phyloP scores from a whole-genome alignment of 2,113 vertebrate genomes.

The Festucalex cinctus region DNA sequence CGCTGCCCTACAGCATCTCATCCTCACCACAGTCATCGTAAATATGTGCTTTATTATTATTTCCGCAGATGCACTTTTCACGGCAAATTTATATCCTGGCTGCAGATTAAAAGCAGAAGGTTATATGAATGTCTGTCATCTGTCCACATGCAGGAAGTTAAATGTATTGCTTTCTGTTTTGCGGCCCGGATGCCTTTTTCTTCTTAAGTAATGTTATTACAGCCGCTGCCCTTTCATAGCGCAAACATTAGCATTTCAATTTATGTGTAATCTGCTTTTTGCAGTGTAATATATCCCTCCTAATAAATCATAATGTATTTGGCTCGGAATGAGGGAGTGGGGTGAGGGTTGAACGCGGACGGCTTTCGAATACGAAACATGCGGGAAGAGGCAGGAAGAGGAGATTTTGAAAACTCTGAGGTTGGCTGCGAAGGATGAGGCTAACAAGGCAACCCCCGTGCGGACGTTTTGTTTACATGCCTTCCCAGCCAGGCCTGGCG shows the following conservation, averaged over 20 bases:
- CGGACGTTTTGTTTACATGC: slow-evolving; percentile 27
- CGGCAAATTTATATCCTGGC: slow-evolving; percentile 30
- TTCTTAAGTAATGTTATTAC: slow-evolving; percentile 64
- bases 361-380: slow-evolving; percentile 28
- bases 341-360: slow-evolving; percentile 35
- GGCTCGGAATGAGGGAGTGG: slow-evolving; percentile 36
- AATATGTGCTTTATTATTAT: slow-evolving; percentile 3
- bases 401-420: slow-evolving; percentile 32
- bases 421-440: slow-evolving; percentile 28
- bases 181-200: slow-evolving; percentile 42
- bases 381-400: slow-evolving; percentile 34
- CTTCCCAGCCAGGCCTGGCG: slow-evolving; percentile 55
- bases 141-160: slow-evolving; percentile 53
- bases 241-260: slow-evolving; percentile 72
- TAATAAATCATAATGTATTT: slow-evolving; percentile 68
- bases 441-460: neutral
- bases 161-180: slow-evolving; percentile 57
- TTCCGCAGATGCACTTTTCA: slow-evolving; percentile 4
- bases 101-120: slow-evolving; percentile 36
- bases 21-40: neutral
- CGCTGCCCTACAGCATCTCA: neutral
- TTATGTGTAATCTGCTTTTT: slow-evolving; percentile 69
- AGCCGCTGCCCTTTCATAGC: slow-evolving; percentile 61
- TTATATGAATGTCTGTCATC: slow-evolving; percentile 54
- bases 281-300: slow-evolving; percentile 53